Conservation (phyloP, 2,797 vertebrate species). For the Lutjanus campechanus region DNA sequence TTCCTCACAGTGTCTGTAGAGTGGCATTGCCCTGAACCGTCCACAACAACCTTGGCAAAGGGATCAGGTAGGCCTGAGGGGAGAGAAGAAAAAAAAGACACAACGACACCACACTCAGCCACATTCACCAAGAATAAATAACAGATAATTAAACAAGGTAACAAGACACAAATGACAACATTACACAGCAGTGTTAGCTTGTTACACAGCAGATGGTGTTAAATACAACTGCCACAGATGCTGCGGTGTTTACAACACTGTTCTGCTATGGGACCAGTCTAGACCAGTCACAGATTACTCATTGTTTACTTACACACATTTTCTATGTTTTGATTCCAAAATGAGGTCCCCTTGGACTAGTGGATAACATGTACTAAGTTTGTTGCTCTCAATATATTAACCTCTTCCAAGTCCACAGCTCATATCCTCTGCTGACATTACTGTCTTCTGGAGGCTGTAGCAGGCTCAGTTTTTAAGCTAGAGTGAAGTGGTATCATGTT, state of each 20-base stretch:
- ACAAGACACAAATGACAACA: constrained; percentile 25
- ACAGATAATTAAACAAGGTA: constrained; percentile 5
- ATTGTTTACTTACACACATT: constrained; percentile 4
- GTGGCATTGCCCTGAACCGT: constrained; percentile 98
- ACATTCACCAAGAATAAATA: not conserved
- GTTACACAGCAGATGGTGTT: constrained; percentile 10
- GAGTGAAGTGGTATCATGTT: no score
- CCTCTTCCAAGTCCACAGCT: no score
- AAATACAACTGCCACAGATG: constrained; percentile 14
- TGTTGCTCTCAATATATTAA: not conserved
- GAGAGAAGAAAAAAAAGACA: constrained; percentile 10
- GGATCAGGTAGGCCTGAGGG: constrained; percentile 95
- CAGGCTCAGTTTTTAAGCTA: no score
- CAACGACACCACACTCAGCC: not conserved
- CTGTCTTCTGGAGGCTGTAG: no score
- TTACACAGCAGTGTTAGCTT: not conserved
- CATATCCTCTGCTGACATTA: no score
- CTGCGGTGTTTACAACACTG: not conserved
- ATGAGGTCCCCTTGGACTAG: not conserved
- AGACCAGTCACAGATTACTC: constrained; percentile 8
- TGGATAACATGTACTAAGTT: not conserved
- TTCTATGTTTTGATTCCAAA: constrained; percentile 4
- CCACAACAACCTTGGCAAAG: constrained; percentile 98
- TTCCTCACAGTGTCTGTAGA: constrained; percentile 99
- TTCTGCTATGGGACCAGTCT: not conserved